Evolutionary conservation across 2,113 vertebrate genomes (phyloP).

Genomic region (Planiliza haematocheilus): DNA sequence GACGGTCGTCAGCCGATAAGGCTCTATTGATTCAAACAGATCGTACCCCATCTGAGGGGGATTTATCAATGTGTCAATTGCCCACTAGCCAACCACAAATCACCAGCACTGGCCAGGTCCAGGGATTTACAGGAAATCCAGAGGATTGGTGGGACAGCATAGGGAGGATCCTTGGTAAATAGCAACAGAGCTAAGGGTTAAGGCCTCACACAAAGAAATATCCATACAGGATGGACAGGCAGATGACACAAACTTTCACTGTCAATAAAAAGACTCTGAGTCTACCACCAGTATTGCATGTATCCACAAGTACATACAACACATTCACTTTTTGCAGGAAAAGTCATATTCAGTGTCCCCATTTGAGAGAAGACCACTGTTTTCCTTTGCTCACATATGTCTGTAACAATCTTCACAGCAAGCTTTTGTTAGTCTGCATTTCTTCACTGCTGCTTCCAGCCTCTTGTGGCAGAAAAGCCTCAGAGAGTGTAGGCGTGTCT

Average conservation of each 20-base stretch:
- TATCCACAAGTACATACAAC: not conserved
- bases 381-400: slow-evolving; percentile 11
- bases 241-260: slow-evolving; percentile 24
- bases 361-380: slow-evolving; percentile 1
- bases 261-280: slow-evolving; percentile 19
- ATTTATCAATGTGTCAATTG: slow-evolving; percentile 94
- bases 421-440: slow-evolving; percentile 56
- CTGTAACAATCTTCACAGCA: slow-evolving; percentile 37
- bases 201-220: slow-evolving; percentile 46
- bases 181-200: slow-evolving; percentile 78
- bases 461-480: slow-evolving; percentile 66
- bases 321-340: not conserved
- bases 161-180: slow-evolving; percentile 84
- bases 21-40: slow-evolving; percentile 93
- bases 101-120: slow-evolving; percentile 73
- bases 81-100: slow-evolving; percentile 80
- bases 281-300: not conserved
- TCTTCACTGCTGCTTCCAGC: slow-evolving; percentile 45
- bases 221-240: slow-evolving; percentile 38
- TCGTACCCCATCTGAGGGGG: slow-evolving; percentile 88
- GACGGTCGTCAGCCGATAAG: slow-evolving; percentile 88
- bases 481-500: slow-evolving; percentile 73
- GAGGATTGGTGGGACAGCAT: slow-evolving; percentile 85
- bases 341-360: not conserved
- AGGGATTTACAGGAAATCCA: slow-evolving; percentile 90